These are phyloP conservation scores for Xenopus petersii DNA, from an alignment of 2,797 vertebrate genomes.

Conservation along the genomic window DNA sequence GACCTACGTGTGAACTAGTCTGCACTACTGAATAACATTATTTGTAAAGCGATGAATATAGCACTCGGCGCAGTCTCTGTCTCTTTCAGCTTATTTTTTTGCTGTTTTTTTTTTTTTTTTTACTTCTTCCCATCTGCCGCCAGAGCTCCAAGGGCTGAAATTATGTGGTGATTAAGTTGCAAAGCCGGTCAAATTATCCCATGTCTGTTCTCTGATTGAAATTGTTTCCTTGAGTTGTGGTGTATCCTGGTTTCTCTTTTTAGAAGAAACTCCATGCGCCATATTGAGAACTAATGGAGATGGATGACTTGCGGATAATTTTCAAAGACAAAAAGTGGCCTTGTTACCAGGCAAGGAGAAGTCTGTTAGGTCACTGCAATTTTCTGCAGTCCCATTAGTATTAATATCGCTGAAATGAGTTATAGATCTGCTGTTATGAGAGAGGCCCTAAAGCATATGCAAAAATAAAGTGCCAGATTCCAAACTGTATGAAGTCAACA, in stretches of 20 bases:
- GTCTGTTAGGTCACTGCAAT: slow-evolving; percentile 24
- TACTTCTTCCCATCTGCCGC: slow-evolving; percentile 4
- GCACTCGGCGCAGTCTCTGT: not conserved
- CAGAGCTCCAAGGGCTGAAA: not conserved
- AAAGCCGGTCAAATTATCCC: slow-evolving; percentile 6
- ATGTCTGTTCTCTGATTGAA: slow-evolving; percentile 15
- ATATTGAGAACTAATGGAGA: slow-evolving; percentile 35
- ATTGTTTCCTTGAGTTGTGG: slow-evolving; percentile 7
- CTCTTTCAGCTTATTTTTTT: not conserved
- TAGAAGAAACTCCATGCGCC: slow-evolving; percentile 13
- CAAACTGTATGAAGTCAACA: not conserved
- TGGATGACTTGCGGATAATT: slow-evolving; percentile 33
- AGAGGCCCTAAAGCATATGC: not conserved
- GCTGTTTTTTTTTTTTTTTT: not conserved
- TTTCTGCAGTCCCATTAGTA: slow-evolving; percentile 20
- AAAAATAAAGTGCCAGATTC: not conserved
- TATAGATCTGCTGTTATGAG: slow-evolving; percentile 3
- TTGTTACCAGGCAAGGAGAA: slow-evolving; percentile 21
- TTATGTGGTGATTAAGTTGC: slow-evolving; percentile 17
- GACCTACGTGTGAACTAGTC: not conserved
- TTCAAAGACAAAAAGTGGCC: slow-evolving; percentile 28
- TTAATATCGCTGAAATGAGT: slow-evolving; percentile 8
- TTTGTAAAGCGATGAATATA: not conserved
- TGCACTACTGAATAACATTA: not conserved
- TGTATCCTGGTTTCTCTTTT: slow-evolving; percentile 6